Evolutionary conservation across 2,888 invertebrate genomes (phyloP).

Genomic region (Frankliniella fusca): DNA sequence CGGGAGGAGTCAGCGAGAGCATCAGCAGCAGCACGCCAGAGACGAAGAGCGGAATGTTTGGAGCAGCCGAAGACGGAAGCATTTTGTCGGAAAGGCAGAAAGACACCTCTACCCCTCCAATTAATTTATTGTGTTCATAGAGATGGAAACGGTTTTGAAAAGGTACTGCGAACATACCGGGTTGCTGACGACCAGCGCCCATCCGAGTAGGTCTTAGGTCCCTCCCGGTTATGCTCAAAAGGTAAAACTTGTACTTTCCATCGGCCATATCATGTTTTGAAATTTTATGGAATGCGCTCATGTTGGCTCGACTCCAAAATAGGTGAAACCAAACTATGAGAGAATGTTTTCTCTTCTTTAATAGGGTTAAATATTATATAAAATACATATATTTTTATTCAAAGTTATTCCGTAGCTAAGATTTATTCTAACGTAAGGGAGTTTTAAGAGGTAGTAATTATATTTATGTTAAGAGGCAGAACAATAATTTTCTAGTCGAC

Average conservation of each 20-base stretch:
- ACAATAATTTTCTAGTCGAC: neutral
- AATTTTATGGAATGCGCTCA: no score
- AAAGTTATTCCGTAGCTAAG: neutral
- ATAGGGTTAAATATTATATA: neutral
- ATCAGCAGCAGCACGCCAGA: neutral
- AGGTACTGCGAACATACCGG: neutral
- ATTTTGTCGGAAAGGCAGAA: neutral
- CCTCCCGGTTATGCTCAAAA: neutral
- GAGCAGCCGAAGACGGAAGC: neutral
- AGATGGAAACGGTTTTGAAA: neutral
- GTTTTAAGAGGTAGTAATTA: neutral
- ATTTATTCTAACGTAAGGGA: neutral
- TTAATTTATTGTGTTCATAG: slow-evolving; percentile 18
- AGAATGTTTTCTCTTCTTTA: neutral
- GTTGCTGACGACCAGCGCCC: no score
- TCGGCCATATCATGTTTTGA: no score
- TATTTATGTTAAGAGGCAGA: neutral
- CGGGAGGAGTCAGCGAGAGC: neutral
- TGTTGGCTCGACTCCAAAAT: neutral
- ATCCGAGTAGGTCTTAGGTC: no score
- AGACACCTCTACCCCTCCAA: neutral
- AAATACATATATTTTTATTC: slow-evolving; percentile 5
- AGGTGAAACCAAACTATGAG: neutral
- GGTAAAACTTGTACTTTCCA: neutral
- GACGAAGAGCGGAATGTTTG: neutral